Percentiles rank a stretch among this genome's conserved stretches.
These are phyloP conservation scores for Trididemnum nubilum DNA, from an alignment of 23 tunicate genomes.

Conservation along the genomic window DNA sequence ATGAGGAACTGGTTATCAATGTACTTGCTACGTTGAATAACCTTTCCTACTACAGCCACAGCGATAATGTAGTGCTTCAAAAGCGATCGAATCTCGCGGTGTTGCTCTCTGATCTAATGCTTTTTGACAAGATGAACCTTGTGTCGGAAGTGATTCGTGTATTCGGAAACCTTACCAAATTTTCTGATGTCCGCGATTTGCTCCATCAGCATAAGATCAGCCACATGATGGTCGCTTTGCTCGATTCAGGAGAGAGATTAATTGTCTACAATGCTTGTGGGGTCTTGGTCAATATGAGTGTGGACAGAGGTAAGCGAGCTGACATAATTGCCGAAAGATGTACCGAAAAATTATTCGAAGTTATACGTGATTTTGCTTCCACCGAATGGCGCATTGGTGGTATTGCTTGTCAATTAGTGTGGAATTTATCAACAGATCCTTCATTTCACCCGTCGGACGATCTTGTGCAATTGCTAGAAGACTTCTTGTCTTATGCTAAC, in stretches of 20 bases:
- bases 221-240: constrained; percentile 78
- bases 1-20: constrained; percentile 70
- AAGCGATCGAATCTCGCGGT: constrained; percentile 38
- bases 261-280: constrained; percentile 91
- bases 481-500: constrained; percentile 10
- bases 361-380: constrained; percentile 74
- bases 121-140: constrained; percentile 60
- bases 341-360: constrained; percentile 57
- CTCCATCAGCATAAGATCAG: constrained; percentile 77
- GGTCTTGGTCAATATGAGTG: constrained; percentile 73
- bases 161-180: constrained; percentile 77
- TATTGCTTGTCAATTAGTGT: constrained; percentile 75
- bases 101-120: constrained; percentile 33
- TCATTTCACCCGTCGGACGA: not conserved
- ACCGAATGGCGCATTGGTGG: constrained; percentile 86
- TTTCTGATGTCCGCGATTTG: constrained; percentile 66
- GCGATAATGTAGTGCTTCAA: constrained; percentile 27
- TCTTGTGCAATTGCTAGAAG: constrained; percentile 10
- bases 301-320: constrained; percentile 45
- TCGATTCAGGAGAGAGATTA: constrained; percentile 73
- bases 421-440: constrained; percentile 67
- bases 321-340: constrained; percentile 52
- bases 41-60: constrained; percentile 57
- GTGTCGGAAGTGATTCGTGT: constrained; percentile 76
- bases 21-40: constrained; percentile 66